Evolutionary conservation across 2,797 vertebrate genomes (phyloP).

Genomic region (Danio choprae): DNA sequence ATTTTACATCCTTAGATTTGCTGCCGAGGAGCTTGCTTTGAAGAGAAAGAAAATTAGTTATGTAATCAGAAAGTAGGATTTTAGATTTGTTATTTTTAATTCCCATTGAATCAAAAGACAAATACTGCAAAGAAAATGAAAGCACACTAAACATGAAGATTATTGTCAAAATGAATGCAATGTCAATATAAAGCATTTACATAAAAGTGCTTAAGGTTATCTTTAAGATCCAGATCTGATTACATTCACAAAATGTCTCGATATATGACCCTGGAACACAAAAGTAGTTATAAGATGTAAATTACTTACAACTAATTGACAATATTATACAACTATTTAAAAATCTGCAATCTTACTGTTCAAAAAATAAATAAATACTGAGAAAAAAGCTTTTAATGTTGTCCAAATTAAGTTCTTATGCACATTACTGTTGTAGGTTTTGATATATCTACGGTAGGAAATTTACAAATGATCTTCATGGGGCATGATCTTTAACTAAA

Average conservation of each 20-base stretch:
- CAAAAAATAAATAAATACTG: too few relatives aligned
- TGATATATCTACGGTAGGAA: too few relatives aligned
- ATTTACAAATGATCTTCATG: too few relatives aligned
- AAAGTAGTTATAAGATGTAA: too few relatives aligned
- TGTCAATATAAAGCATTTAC: slow-evolving; percentile 60
- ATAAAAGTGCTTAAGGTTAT: slow-evolving; percentile 50
- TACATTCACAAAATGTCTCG: slow-evolving; percentile 39
- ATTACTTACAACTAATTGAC: too few relatives aligned
- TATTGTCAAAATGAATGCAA: slow-evolving; percentile 57
- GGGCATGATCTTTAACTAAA: too few relatives aligned
- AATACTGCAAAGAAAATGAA: too few relatives aligned
- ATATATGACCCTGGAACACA: slow-evolving; percentile 1
- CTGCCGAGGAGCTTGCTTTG: slow-evolving; percentile 10
- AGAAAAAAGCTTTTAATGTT: too few relatives aligned
- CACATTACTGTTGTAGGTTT: too few relatives aligned
- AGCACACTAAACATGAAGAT: slow-evolving; percentile 12
- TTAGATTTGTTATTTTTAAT: neutral
- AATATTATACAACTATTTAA: too few relatives aligned
- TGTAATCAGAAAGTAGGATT: slow-evolving; percentile 3
- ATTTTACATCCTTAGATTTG: slow-evolving; percentile 20
- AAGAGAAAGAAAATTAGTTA: slow-evolving; percentile 21
- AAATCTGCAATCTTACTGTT: too few relatives aligned
- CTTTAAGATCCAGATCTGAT: slow-evolving; percentile 58
- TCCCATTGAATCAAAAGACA: neutral
- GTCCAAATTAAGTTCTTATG: too few relatives aligned